A percentile compares a stretch with the other conserved stretches of the same genome.
phyloP scores from a whole-genome alignment of 2,797 vertebrate species.

The Darevskia nairensis region DNA sequence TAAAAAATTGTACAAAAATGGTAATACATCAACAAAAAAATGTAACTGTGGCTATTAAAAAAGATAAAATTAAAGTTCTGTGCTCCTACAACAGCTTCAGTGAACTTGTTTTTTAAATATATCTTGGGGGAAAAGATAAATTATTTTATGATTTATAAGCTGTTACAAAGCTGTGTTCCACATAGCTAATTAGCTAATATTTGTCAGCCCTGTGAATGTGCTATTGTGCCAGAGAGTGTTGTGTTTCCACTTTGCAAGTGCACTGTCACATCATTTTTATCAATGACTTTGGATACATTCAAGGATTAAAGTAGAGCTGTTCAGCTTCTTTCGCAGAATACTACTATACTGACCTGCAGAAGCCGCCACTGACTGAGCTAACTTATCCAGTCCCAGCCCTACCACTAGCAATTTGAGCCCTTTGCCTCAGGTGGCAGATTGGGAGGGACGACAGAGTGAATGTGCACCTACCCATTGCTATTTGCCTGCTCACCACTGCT shows the following conservation, averaged over 20 bases:
- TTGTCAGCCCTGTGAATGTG: not conserved
- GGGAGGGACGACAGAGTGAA: not conserved
- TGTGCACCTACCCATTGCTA: too few relatives aligned
- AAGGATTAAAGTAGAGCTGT: not conserved
- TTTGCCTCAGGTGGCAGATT: not conserved
- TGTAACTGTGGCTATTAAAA: too few relatives aligned
- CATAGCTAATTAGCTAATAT: not conserved
- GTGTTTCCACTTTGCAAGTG: conserved; percentile 1
- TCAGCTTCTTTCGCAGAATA: not conserved
- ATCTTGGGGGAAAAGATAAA: not conserved
- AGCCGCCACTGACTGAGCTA: not conserved
- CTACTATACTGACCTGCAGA: not conserved
- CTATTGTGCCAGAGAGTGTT: not conserved
- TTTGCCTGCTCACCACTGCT: too few relatives aligned
- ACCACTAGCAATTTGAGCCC: not conserved
- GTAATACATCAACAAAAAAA: not conserved
- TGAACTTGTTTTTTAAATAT: not conserved
- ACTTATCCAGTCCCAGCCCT: not conserved
- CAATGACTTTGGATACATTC: not conserved
- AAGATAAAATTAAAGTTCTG: too few relatives aligned
- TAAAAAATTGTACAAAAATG: not conserved
- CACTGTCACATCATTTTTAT: conserved; percentile 26
- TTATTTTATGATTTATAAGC: not conserved
- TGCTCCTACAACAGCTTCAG: not conserved
- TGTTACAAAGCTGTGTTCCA: not conserved